Conservation (phyloP, 2,888 invertebrate genomes). For the Sinotaia quadrata region DNA sequence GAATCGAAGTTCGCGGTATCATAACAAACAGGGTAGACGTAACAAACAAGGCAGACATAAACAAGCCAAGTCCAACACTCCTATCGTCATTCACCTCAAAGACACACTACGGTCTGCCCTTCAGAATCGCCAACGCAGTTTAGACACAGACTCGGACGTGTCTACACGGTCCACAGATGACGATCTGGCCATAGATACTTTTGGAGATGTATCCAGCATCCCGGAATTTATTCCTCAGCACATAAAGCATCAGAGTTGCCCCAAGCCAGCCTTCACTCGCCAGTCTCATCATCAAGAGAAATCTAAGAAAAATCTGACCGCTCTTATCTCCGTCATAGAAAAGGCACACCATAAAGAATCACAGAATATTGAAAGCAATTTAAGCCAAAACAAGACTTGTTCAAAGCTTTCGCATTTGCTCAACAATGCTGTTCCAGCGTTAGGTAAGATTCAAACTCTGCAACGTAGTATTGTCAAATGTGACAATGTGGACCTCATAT, state of each 20-base stretch:
- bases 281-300: conserved; percentile 40
- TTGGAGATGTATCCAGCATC: conserved; percentile 37
- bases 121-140: conserved; percentile 52
- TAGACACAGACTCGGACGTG: conserved; percentile 43
- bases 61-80: conserved; percentile 56
- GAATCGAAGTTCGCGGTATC: background rate
- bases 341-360: conserved; percentile 64
- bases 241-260: background rate
- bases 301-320: conserved; percentile 67
- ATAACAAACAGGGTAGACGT: background rate
- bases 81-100: conserved; percentile 64
- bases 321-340: conserved; percentile 67
- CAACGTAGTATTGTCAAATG: conserved; percentile 61
- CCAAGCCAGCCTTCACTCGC: background rate
- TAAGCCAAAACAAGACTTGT: conserved; percentile 32
- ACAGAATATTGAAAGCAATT: conserved; percentile 40
- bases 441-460: conserved; percentile 41
- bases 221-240: conserved; percentile 35
- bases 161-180: conserved; percentile 40
- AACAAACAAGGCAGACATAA: conserved; percentile 27
- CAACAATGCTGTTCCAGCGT: conserved; percentile 54
- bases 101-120: conserved; percentile 59
- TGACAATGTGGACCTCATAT: conserved; percentile 68
- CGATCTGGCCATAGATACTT: conserved; percentile 24
- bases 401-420: conserved; percentile 44